A percentile compares a stretch with the other conserved stretches of the same genome.
Evolutionary conservation across 2,797 vertebrate species (phyloP).

Genomic region (Fistularia tabacaria): DNA sequence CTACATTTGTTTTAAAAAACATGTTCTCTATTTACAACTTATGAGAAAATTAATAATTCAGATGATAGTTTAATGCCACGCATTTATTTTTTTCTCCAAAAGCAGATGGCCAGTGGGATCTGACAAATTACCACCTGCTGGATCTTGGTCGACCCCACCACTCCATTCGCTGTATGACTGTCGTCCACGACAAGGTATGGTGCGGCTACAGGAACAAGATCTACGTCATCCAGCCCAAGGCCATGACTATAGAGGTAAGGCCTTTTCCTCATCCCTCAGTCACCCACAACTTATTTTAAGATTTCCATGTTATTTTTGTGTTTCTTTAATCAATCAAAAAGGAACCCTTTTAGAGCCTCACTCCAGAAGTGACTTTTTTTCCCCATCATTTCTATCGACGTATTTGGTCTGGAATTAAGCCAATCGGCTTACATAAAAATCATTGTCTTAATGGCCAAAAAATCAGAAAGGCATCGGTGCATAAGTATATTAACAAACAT

Average conservation of each 20-base stretch:
- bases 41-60: neutral
- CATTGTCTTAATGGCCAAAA: no score
- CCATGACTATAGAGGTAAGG: constrained; percentile 95
- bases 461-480: no score
- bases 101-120: constrained; percentile 90
- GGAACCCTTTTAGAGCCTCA: no score
- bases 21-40: no score
- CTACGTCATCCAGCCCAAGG: constrained; percentile 94
- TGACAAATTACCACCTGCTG: constrained; percentile 95
- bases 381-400: neutral
- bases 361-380: no score
- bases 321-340: no score
- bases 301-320: no score
- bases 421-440: no score
- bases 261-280: no score
- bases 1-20: neutral
- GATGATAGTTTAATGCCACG: neutral
- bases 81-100: neutral
- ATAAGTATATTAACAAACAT: no score
- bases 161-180: constrained; percentile 96
- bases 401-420: neutral
- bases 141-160: constrained; percentile 95
- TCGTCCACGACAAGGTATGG: constrained; percentile 95
- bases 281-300: no score
- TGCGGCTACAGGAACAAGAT: constrained; percentile 98